A percentile compares a stretch with the other conserved stretches of the same genome.
These are phyloP conservation scores for Eumeta japonica DNA, from an alignment of 1,140 invertebrate species.

Conservation along the genomic window DNA sequence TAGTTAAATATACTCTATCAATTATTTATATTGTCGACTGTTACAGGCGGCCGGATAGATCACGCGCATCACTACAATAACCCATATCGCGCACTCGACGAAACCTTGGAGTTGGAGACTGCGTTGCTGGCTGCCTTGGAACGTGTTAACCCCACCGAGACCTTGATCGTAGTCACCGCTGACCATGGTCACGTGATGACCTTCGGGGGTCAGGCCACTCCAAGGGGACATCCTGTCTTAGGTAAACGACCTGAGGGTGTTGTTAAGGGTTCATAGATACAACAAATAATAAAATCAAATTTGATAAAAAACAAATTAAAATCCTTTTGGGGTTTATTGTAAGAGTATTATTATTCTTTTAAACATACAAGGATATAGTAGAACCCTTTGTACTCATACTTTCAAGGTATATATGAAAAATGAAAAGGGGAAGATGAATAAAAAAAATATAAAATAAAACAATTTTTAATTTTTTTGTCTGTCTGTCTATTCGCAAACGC, in stretches of 20 bases:
- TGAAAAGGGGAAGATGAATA: too few relatives aligned
- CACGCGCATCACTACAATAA: constrained; percentile 75
- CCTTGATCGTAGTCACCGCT: constrained; percentile 67
- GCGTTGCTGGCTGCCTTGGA: constrained; percentile 64
- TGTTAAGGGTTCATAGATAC: constrained; percentile 4
- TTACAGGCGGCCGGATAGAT: constrained; percentile 69
- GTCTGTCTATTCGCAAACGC: too few relatives aligned
- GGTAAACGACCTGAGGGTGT: too few relatives aligned
- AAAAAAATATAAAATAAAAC: too few relatives aligned
- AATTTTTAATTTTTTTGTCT: too few relatives aligned
- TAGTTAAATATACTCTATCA: not conserved
- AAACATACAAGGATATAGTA: too few relatives aligned
- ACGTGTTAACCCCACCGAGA: constrained; percentile 57
- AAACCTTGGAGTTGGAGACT: constrained; percentile 67
- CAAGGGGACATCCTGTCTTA: constrained; percentile 66
- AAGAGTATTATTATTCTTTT: too few relatives aligned
- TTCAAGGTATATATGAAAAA: not conserved
- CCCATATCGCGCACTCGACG: constrained; percentile 67
- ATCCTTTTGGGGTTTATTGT: not conserved
- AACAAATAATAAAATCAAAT: not conserved
- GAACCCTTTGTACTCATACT: too few relatives aligned
- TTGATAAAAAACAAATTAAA: constrained; percentile 1
- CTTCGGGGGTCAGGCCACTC: constrained; percentile 66
- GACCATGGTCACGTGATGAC: constrained; percentile 74
- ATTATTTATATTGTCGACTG: constrained; percentile 8